Evolutionary conservation across 2,113 vertebrate species (phyloP), one percentile per base, ranked within the genome.

Genomic region (Megaceryle torquata): DNA sequence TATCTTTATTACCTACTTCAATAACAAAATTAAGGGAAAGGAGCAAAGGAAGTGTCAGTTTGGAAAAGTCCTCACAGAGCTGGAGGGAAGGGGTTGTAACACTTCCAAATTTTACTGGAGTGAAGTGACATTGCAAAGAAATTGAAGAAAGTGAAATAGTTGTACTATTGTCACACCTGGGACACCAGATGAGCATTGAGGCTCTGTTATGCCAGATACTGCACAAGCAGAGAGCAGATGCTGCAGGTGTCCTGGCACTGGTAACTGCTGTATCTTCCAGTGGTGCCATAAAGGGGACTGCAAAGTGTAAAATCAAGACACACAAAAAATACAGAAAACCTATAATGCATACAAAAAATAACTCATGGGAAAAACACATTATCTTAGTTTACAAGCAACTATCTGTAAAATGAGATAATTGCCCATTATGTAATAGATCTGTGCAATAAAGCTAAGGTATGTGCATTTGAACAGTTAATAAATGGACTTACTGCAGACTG

Each of bases 351-450:
- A 21, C 28, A 25, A 65, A 76, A 48, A 91, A 76, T 65, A 86
- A 69, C 60, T 89, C 61, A 33, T 15, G 51, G 54, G 82, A 77
- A 93, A 95, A 53, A 2, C 41, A 51, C 9, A 59, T 91, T 82
- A 61, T 59, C 57, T 89, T 82, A 50, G 89, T 96, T 89, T 94
- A 94, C 81, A 94, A 89, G 77, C 69, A 91, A 35, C 70, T 91
- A 50, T 87, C 48, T 96, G 81, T 95, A 79, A 92, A 94, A 92
- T 31, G 25, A 95, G 94, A 24, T 92, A 83, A 94, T 92, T 89
- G 75, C 85, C 74, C 86, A 54, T 89, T 86, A 82, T 92, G 61
- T 79, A 92, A 82, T 50, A 82, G 83, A 79, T 64, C 31, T 31
- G 41, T 50, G 77, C 80, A 92, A 59, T 89, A 94, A 94, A 94